phyloP scores from a whole-genome alignment of 1,140 invertebrate species.

The Hylaeus anthracinus region DNA sequence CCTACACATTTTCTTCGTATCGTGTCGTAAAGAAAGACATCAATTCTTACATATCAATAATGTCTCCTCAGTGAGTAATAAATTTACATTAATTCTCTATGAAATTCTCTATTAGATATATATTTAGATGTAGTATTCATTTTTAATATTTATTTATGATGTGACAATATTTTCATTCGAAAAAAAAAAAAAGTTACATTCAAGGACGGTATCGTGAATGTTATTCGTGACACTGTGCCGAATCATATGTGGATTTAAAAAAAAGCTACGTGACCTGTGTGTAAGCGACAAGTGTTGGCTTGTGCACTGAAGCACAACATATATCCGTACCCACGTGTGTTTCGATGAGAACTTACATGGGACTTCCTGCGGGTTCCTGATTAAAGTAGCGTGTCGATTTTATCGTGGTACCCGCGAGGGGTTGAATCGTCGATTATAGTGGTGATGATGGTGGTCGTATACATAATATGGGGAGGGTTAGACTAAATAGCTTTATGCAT shows the following conservation, averaged over 20 bases:
- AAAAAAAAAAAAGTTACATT: neutral
- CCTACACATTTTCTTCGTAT: neutral
- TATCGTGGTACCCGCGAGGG: conserved; percentile 72
- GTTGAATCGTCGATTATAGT: conserved; percentile 67
- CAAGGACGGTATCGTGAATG: neutral
- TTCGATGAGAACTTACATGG: conserved; percentile 73
- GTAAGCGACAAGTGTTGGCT: conserved; percentile 56
- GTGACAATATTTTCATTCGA: neutral
- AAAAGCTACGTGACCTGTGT: conserved; percentile 19
- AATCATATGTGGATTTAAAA: conserved; percentile 16
- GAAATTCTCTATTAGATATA: too few relatives aligned
- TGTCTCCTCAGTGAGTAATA: too few relatives aligned
- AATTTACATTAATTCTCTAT: neutral
- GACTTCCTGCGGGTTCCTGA: conserved; percentile 75
- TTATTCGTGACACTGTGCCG: neutral
- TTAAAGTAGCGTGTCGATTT: conserved; percentile 76
- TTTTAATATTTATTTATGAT: neutral
- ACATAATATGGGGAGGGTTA: conserved; percentile 20
- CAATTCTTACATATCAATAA: neutral
- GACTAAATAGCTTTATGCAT: conserved; percentile 5
- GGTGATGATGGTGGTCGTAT: conserved; percentile 47
- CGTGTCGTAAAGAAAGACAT: neutral
- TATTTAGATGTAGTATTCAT: too few relatives aligned
- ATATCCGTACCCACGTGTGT: conserved; percentile 64
- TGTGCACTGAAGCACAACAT: conserved; percentile 57